Conservation (phyloP, 2,888 invertebrate genomes). For the Melinaea marsaeus region DNA sequence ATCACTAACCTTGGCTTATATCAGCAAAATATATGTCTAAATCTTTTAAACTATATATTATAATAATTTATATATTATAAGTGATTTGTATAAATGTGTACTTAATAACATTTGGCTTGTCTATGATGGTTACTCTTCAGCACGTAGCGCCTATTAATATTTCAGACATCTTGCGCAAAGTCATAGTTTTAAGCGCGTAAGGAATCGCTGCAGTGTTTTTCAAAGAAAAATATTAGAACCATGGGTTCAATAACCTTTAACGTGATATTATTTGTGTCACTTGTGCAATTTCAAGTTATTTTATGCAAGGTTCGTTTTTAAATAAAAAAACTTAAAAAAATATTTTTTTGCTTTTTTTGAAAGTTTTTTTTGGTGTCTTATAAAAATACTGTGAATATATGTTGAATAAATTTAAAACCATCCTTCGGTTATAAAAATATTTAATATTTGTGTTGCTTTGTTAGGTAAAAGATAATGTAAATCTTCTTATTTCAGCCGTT, state of each 20-base stretch:
- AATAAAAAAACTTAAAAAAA: conserved; percentile 9
- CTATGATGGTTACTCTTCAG: conserved; percentile 44
- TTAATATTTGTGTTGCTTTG: too few species aligned
- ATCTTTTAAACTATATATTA: conserved; percentile 7
- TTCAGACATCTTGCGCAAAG: conserved; percentile 62
- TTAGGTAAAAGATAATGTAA: not conserved
- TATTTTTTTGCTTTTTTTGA: not conserved
- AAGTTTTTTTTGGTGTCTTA: not conserved
- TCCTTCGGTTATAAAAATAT: too few species aligned
- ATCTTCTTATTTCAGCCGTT: conserved; percentile 47
- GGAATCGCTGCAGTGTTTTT: conserved; percentile 50
- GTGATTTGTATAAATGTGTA: conserved; percentile 2
- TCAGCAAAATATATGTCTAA: too few species aligned
- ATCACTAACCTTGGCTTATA: too few species aligned
- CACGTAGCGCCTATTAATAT: conserved; percentile 45
- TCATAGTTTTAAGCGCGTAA: conserved; percentile 63
- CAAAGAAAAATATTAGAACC: conserved; percentile 53
- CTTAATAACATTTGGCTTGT: conserved; percentile 7
- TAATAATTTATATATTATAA: not conserved
- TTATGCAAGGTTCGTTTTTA: conserved; percentile 51
- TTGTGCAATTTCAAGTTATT: conserved; percentile 50
- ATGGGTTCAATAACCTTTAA: conserved; percentile 58
- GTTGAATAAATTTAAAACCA: too few species aligned
- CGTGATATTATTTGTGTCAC: conserved; percentile 47
- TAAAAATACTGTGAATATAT: not conserved